Conservation (phyloP, 2,888 invertebrate genomes). For the Lasioglossum marginatum region DNA sequence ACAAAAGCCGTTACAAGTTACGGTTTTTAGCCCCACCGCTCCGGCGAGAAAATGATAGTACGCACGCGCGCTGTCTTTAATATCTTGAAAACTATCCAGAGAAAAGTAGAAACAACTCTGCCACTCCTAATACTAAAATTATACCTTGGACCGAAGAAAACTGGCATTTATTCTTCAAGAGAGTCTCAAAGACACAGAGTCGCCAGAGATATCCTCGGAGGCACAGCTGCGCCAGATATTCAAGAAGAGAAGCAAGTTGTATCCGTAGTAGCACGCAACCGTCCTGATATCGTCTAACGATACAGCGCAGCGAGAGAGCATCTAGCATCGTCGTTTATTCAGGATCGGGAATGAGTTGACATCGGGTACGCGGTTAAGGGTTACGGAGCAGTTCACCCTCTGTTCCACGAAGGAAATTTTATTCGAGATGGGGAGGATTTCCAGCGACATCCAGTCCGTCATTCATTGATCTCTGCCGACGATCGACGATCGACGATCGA, state of each 20-base stretch:
- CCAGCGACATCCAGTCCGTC: background rate
- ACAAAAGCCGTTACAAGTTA: slow-evolving; percentile 22
- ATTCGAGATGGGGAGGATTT: background rate
- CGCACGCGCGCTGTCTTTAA: no score
- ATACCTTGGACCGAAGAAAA: background rate
- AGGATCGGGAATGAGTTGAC: background rate
- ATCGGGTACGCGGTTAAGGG: background rate
- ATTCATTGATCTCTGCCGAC: slow-evolving; percentile 3
- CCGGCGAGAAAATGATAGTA: background rate
- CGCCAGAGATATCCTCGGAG: no score
- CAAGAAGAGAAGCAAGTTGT: background rate
- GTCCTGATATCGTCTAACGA: background rate
- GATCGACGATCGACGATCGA: background rate
- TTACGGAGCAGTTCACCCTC: background rate
- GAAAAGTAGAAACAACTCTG: no score
- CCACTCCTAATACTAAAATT: background rate
- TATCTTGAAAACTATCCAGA: no score
- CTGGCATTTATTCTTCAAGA: no score
- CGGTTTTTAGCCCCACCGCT: background rate
- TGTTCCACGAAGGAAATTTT: background rate
- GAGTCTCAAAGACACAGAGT: no score
- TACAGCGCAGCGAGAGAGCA: background rate
- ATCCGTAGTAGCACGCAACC: background rate
- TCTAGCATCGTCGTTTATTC: background rate
- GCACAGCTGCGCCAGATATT: background rate